phyloP scores from a whole-genome alignment of 1,140 invertebrate species.

The Parapsyche elsis region DNA sequence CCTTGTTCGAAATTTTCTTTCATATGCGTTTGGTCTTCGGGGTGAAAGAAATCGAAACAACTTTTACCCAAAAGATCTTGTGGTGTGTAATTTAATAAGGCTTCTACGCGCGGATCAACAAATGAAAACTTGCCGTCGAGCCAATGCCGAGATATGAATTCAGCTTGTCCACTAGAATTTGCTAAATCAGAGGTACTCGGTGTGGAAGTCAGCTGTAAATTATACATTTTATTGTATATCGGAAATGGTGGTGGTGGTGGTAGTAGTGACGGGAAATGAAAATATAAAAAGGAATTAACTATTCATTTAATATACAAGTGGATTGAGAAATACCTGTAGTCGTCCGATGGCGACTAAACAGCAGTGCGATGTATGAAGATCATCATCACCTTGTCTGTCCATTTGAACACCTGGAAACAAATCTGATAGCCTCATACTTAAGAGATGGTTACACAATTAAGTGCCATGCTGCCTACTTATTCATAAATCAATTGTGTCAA shows the following conservation, averaged over 20 bases:
- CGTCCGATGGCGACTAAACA: constrained; percentile 98
- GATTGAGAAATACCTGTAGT: constrained; percentile 75
- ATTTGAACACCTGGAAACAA: constrained; percentile 84
- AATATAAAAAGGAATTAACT: not conserved
- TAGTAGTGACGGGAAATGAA: too few relatives aligned
- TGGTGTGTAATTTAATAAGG: constrained; percentile 91
- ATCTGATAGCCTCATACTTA: constrained; percentile 67
- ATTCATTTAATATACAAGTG: not conserved
- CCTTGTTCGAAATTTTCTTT: constrained; percentile 98
- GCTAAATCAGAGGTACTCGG: constrained; percentile 91
- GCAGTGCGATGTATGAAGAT: constrained; percentile 85
- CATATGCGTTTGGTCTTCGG: constrained; percentile 95
- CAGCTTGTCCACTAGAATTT: constrained; percentile 84
- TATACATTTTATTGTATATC: not conserved
- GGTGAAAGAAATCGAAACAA: constrained; percentile 97
- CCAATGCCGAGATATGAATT: constrained; percentile 95
- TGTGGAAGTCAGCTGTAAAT: constrained; percentile 87
- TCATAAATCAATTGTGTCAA: too few relatives aligned
- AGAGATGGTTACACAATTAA: constrained; percentile 57
- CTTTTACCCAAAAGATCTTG: constrained; percentile 94
- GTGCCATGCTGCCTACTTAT: constrained; percentile 49
- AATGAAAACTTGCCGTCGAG: constrained; percentile 98
- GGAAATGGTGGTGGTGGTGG: too few relatives aligned
- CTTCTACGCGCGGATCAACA: constrained; percentile 94
- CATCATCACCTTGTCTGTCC: constrained; percentile 84